Evolutionary conservation across 2,797 vertebrate genomes (phyloP).

Genomic region (Acestrorhynchus altus): DNA sequence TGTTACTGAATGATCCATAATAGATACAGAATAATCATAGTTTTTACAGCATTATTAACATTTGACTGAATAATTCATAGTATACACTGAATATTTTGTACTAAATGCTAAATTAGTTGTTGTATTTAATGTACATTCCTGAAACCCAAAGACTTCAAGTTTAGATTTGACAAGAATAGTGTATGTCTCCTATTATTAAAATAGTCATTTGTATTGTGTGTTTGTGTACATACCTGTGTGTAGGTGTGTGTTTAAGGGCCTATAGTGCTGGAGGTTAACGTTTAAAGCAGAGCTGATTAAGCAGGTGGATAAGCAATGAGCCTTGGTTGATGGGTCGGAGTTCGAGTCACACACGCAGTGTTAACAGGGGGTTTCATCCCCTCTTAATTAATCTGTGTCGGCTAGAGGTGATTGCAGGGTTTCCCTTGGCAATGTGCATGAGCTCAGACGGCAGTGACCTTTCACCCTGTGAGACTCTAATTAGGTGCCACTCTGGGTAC

Average conservation of each 20-base stretch:
- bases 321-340: conserved; percentile 29
- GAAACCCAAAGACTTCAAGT: too few relatives aligned
- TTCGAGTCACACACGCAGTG: conserved; percentile 29
- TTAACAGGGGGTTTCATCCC: conserved; percentile 43
- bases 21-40: too few relatives aligned
- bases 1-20: too few relatives aligned
- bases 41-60: too few relatives aligned
- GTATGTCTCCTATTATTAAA: too few relatives aligned
- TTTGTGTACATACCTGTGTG: too few relatives aligned
- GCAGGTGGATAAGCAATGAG: conserved; percentile 46
- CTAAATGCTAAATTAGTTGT: not conserved
- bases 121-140: too few relatives aligned
- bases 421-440: conserved; percentile 13
- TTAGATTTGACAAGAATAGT: too few relatives aligned
- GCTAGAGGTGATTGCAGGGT: conserved; percentile 15
- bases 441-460: conserved; percentile 24
- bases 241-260: not conserved
- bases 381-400: conserved; percentile 42
- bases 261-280: conserved; percentile 16
- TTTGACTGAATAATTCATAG: not conserved
- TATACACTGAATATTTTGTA: not conserved
- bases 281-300: conserved; percentile 39
- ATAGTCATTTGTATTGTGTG: too few relatives aligned
- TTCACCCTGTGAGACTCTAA: conserved; percentile 43
- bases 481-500: conserved; percentile 35